Percentiles rank a stretch among this genome's conserved stretches.
Conservation (phyloP, 2,888 invertebrate species). For the Meghimatium bilineatum region DNA sequence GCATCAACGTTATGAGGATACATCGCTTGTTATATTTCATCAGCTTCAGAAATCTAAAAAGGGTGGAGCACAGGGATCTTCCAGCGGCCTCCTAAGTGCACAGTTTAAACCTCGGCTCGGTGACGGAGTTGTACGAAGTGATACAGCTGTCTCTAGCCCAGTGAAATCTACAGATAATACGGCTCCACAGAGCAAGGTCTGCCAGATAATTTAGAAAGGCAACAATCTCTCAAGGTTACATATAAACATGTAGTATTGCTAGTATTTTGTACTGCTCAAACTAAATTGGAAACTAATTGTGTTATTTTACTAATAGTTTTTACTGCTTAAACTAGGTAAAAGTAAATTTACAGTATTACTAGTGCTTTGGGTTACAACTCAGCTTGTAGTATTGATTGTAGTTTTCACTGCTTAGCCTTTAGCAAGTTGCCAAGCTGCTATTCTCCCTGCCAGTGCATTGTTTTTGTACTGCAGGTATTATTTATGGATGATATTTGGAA, state of each 20-base stretch:
- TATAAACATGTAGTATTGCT: not conserved
- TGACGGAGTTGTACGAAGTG: slow-evolving; percentile 9
- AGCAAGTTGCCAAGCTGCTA: too few species aligned
- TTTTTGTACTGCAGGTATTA: too few species aligned
- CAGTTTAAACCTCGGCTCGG: slow-evolving; percentile 3
- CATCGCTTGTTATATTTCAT: slow-evolving; percentile 71
- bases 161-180: slow-evolving; percentile 15
- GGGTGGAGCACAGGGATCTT: not conserved
- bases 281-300: not conserved
- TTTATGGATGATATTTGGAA: too few species aligned
- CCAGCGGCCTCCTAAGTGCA: not conserved
- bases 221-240: slow-evolving; percentile 8
- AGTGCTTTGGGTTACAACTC: too few species aligned
- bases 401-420: too few species aligned
- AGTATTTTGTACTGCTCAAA: not conserved
- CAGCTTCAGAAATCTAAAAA: slow-evolving; percentile 62
- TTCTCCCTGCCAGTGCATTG: too few species aligned
- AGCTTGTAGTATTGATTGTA: too few species aligned
- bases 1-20: slow-evolving; percentile 74
- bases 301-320: too few species aligned
- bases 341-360: too few species aligned
- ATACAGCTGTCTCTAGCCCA: not conserved
- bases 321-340: too few species aligned
- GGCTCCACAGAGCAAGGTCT: slow-evolving; percentile 42
- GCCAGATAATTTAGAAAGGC: slow-evolving; percentile 37